phyloP scores from a whole-genome alignment of 2,113 vertebrate species.

The Mus pahari region DNA sequence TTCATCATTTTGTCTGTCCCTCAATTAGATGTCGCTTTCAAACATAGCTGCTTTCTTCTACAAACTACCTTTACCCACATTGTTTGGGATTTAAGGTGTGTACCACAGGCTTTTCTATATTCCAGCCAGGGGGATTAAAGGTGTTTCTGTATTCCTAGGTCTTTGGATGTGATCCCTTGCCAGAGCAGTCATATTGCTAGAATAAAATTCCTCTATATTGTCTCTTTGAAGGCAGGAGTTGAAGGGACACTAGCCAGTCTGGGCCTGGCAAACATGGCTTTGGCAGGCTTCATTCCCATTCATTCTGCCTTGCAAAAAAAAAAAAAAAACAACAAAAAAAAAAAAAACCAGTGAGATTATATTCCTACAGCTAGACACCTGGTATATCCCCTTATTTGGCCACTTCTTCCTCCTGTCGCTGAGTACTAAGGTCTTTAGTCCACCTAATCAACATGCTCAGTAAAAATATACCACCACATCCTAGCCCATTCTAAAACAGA shows the following conservation, averaged over 20 bases:
- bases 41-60: too few relatives aligned
- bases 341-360: not conserved
- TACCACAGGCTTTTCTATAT: too few relatives aligned
- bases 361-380: not conserved
- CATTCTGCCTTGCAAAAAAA: not conserved
- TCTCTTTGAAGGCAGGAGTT: not conserved
- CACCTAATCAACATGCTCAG: not conserved
- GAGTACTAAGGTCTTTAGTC: not conserved
- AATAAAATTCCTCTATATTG: too few relatives aligned
- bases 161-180: too few relatives aligned
- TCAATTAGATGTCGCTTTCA: too few relatives aligned
- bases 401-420: not conserved
- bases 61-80: too few relatives aligned
- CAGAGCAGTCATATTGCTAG: too few relatives aligned
- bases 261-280: not conserved
- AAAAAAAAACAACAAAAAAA: too few relatives aligned
- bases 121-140: too few relatives aligned
- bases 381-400: not conserved
- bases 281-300: not conserved
- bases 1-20: too few relatives aligned
- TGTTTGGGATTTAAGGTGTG: too few relatives aligned
- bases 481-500: not conserved
- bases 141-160: too few relatives aligned
- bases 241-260: not conserved
- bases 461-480: not conserved